phyloP scores from a whole-genome alignment of 2,888 invertebrate species.

The Plusia festucae region DNA sequence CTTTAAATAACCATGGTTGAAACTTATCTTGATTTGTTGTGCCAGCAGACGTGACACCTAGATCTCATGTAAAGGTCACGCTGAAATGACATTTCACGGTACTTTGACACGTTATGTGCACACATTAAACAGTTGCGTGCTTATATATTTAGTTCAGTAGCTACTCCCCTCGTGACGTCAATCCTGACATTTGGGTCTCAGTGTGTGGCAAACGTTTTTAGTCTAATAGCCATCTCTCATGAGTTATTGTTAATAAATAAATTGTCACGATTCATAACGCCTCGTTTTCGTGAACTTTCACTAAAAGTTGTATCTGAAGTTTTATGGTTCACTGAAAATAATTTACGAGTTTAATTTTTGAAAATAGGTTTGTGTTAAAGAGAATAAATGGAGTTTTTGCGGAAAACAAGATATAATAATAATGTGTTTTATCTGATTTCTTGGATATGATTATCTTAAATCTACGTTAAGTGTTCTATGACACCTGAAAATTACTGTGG shows the following conservation, averaged over 20 bases:
- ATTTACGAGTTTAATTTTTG: slow-evolving; percentile 7
- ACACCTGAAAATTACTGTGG: background rate
- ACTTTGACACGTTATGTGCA: slow-evolving; percentile 51
- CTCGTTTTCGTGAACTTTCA: slow-evolving; percentile 39
- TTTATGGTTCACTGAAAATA: background rate
- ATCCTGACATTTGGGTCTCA: slow-evolving; percentile 83
- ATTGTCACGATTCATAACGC: slow-evolving; percentile 40
- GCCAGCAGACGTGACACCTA: slow-evolving; percentile 33
- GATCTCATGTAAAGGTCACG: slow-evolving; percentile 40
- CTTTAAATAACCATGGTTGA: slow-evolving; percentile 7
- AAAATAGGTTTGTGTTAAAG: slow-evolving; percentile 1
- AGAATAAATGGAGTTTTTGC: background rate
- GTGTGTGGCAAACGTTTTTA: slow-evolving; percentile 60
- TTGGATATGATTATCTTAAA: background rate
- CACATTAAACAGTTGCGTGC: slow-evolving; percentile 42
- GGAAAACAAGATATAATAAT: background rate
- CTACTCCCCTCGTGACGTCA: slow-evolving; percentile 83
- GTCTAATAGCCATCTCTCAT: slow-evolving; percentile 57
- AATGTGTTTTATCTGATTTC: background rate
- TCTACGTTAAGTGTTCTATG: background rate
- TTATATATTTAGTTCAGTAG: slow-evolving; percentile 39
- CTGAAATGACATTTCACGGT: slow-evolving; percentile 50
- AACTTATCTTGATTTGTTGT: slow-evolving; percentile 33
- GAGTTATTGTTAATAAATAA: slow-evolving; percentile 62
- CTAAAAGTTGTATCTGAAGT: slow-evolving; percentile 14